Evolutionary conservation across 1,140 invertebrate species (phyloP).

Genomic region (Calephelis virginiensis): DNA sequence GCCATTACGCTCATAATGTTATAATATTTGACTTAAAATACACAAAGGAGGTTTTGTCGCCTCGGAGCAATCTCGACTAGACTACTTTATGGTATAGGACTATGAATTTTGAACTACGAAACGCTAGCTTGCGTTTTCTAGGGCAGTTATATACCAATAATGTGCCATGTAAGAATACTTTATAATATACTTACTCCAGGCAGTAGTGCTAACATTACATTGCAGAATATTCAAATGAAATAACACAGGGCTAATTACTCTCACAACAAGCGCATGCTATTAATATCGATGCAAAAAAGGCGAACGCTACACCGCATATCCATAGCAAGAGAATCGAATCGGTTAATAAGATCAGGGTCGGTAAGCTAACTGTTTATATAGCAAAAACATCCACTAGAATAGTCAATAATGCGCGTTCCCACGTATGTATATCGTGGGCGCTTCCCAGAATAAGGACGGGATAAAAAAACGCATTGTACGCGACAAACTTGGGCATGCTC

Average conservation of each 20-base stretch:
- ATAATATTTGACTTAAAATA: too few relatives aligned
- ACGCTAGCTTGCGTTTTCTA: too few relatives aligned
- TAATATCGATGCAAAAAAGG: constrained; percentile 21
- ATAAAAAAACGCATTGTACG: constrained; percentile 30
- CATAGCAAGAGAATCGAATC: constrained; percentile 31
- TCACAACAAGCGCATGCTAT: constrained; percentile 9
- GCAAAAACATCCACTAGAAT: constrained; percentile 25
- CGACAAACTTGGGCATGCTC: constrained; percentile 28
- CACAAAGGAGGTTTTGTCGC: too few relatives aligned
- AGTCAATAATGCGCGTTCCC: constrained; percentile 32
- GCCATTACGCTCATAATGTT: too few relatives aligned
- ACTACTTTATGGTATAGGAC: too few relatives aligned
- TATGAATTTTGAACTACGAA: too few relatives aligned
- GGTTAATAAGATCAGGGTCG: constrained; percentile 34
- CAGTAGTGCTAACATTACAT: too few relatives aligned
- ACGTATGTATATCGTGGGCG: constrained; percentile 26
- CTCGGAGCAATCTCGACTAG: too few relatives aligned
- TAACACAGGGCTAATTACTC: background rate
- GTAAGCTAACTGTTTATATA: constrained; percentile 24
- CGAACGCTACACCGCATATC: constrained; percentile 27
- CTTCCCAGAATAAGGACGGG: constrained; percentile 30
- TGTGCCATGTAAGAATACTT: too few relatives aligned
- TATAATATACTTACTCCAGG: too few relatives aligned
- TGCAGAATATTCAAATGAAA: background rate
- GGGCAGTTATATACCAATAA: too few relatives aligned